phyloP scores from a whole-genome alignment of 2,888 invertebrate species.

The Brachypalpus laphriformis region DNA sequence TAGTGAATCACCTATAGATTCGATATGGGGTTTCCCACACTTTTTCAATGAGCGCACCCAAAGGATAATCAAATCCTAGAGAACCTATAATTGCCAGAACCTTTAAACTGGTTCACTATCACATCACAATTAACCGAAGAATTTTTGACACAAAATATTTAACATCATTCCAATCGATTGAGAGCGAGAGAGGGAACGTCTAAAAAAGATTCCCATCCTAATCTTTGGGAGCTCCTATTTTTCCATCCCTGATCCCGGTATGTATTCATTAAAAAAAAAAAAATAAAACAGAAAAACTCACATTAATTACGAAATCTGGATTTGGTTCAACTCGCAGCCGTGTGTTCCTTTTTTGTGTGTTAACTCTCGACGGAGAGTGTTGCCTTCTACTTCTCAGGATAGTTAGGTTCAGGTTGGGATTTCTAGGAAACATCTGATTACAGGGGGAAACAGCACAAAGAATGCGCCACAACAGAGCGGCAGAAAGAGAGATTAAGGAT shows the following conservation, averaged over 20 bases:
- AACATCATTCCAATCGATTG: neutral
- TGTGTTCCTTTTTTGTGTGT: slow-evolving; percentile 13
- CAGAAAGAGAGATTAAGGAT: slow-evolving; percentile 63
- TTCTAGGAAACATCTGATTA: slow-evolving; percentile 73
- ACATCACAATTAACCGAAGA: slow-evolving; percentile 48
- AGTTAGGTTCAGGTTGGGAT: slow-evolving; percentile 23
- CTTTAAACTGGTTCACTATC: slow-evolving; percentile 48
- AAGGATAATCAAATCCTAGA: slow-evolving; percentile 55
- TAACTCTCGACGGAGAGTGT: too few species aligned
- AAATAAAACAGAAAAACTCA: slow-evolving; percentile 22
- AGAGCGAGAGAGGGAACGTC: neutral
- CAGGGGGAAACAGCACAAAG: slow-evolving; percentile 54
- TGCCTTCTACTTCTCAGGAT: slow-evolving; percentile 14
- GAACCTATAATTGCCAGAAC: slow-evolving; percentile 44
- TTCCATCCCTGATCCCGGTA: neutral
- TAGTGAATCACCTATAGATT: slow-evolving; percentile 24
- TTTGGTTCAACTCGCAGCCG: slow-evolving; percentile 39
- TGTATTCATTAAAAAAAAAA: slow-evolving; percentile 42
- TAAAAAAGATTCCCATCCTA: slow-evolving; percentile 48
- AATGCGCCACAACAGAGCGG: slow-evolving; percentile 29
- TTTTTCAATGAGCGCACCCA: neutral
- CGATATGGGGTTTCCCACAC: slow-evolving; percentile 66
- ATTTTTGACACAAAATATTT: slow-evolving; percentile 40
- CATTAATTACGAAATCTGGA: slow-evolving; percentile 67
- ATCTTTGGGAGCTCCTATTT: slow-evolving; percentile 37